Evolutionary conservation across 2,113 vertebrate genomes (phyloP).

Genomic region (Calidris pugnax): DNA sequence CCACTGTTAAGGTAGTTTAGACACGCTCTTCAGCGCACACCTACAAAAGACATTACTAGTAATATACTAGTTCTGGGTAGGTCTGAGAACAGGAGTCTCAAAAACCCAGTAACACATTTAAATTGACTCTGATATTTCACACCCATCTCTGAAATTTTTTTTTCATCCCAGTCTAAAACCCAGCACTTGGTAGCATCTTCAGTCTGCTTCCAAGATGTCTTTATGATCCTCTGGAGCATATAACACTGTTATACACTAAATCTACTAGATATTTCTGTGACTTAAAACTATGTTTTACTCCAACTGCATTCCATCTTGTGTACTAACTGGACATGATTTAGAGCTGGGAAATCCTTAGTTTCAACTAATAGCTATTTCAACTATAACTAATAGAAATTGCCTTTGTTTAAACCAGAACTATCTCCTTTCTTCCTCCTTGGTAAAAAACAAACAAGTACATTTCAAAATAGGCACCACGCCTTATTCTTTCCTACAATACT

Average conservation of each 20-base stretch:
- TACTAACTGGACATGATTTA: not conserved
- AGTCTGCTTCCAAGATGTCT: not conserved
- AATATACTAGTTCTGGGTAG: not conserved
- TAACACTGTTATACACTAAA: not conserved
- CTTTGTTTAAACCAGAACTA: not conserved
- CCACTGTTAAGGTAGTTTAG: not conserved
- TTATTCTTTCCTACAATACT: not conserved
- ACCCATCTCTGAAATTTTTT: not conserved
- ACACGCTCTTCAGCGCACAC: not conserved
- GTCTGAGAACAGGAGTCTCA: not conserved
- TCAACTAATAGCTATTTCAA: not conserved
- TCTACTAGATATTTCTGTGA: not conserved
- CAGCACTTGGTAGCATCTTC: not conserved
- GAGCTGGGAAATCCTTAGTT: not conserved
- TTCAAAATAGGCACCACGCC: not conserved
- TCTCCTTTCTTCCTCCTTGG: not conserved
- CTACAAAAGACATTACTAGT: not conserved
- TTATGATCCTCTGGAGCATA: not conserved
- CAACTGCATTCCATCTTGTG: not conserved
- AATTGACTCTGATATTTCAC: not conserved
- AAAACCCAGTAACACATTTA: not conserved
- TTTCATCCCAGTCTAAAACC: not conserved
- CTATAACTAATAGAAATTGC: not conserved
- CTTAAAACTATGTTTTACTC: not conserved
- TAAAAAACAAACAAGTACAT: not conserved